These are phyloP conservation scores for Esperia sulphurella DNA, from an alignment of 2,888 invertebrate genomes.

Conservation along the genomic window DNA sequence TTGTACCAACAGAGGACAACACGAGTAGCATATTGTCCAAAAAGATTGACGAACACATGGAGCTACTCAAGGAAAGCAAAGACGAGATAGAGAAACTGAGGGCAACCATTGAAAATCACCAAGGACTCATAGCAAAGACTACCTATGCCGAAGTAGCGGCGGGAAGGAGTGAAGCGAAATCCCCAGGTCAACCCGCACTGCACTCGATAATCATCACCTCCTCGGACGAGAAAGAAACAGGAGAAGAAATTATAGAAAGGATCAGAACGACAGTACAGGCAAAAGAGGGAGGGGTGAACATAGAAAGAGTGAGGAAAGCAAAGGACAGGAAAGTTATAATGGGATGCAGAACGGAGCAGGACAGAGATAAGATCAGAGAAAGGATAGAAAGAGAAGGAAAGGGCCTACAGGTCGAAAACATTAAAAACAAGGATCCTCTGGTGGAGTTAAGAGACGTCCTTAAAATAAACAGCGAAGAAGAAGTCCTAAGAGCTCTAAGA, in stretches of 20 bases:
- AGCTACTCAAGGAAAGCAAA: too few relatives aligned
- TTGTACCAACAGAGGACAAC: too few relatives aligned
- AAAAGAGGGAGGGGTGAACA: slow-evolving; percentile 6
- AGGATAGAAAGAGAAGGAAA: background rate
- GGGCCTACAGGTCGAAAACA: background rate
- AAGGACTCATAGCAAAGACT: too few relatives aligned
- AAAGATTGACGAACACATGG: too few relatives aligned
- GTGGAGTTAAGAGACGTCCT: slow-evolving; percentile 5
- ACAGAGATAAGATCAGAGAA: background rate
- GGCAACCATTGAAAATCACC: background rate
- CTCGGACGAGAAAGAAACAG: slow-evolving; percentile 8
- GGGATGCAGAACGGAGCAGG: slow-evolving; percentile 9
- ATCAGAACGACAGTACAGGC: slow-evolving; percentile 11
- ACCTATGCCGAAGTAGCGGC: too few relatives aligned
- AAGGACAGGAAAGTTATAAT: slow-evolving; percentile 11
- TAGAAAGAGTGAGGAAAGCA: slow-evolving; percentile 14
- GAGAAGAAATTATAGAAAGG: slow-evolving; percentile 6
- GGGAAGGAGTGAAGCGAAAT: too few relatives aligned
- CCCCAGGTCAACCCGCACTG: background rate
- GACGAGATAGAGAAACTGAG: too few relatives aligned
- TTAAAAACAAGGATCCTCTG: slow-evolving; percentile 11
- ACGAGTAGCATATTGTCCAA: too few relatives aligned
- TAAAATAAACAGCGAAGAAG: background rate
- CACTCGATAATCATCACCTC: slow-evolving; percentile 11
- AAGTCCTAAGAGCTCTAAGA: background rate